Evolutionary conservation across 2,797 vertebrate species (phyloP).

Genomic region (Loriculus beryllinus): DNA sequence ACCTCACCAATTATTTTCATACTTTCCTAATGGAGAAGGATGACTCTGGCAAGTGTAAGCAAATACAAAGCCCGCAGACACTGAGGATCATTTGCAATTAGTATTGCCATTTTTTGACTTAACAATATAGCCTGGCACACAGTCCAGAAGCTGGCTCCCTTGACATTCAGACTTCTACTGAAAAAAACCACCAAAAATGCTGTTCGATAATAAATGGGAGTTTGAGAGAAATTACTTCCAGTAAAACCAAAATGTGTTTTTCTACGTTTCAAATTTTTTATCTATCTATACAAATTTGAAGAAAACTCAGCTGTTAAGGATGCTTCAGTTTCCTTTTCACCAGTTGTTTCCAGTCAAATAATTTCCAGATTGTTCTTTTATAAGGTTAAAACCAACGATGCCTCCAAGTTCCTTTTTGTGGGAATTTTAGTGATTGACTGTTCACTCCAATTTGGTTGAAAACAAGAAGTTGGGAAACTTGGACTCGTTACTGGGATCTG

Average conservation of each 20-base stretch:
- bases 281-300: background rate
- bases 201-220: background rate
- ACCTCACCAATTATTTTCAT: background rate
- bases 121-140: background rate
- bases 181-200: background rate
- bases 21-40: background rate
- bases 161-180: background rate
- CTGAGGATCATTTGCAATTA: background rate
- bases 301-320: background rate
- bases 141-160: background rate
- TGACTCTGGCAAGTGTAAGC: background rate
- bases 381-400: background rate
- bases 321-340: background rate
- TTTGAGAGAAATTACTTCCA: background rate
- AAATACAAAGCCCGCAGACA: background rate
- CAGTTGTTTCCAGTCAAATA: background rate
- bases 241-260: background rate
- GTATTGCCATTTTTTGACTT: conserved; percentile 16
- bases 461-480: background rate
- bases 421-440: background rate
- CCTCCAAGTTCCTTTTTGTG: background rate
- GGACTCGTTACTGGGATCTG: background rate
- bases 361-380: background rate
- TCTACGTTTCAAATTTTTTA: background rate
- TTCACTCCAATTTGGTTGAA: background rate